Evolutionary conservation across 2,797 vertebrate species (phyloP).

Genomic region (Ceyx erithaca): DNA sequence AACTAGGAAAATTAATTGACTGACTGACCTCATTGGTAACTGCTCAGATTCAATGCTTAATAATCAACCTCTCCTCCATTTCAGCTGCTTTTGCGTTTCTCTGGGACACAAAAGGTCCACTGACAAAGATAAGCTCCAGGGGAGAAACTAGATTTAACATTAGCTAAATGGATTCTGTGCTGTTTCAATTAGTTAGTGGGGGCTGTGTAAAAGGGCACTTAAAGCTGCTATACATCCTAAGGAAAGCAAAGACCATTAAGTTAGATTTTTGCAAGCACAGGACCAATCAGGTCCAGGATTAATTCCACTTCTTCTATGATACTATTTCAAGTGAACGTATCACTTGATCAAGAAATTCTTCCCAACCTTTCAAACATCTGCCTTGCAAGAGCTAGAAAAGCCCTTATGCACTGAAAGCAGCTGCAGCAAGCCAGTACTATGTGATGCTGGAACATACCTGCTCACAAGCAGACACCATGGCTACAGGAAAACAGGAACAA

Average conservation of each 20-base stretch:
- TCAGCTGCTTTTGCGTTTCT: neutral
- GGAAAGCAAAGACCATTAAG: neutral
- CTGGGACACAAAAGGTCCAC: neutral
- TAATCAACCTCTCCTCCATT: neutral
- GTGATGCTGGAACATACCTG: neutral
- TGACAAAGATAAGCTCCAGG: neutral
- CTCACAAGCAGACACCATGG: neutral
- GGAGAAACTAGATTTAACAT: neutral
- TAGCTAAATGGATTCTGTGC: neutral
- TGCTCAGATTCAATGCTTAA: neutral
- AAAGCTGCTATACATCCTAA: neutral
- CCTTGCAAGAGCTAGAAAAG: neutral
- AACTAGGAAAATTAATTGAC: neutral
- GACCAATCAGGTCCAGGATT: neutral
- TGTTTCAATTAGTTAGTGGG: neutral
- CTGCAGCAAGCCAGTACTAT: neutral
- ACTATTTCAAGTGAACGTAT: neutral
- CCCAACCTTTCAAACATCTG: neutral
- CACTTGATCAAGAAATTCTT: neutral
- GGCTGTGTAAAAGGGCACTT: fast-evolving
- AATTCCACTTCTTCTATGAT: neutral
- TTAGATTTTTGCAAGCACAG: neutral
- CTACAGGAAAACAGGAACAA: neutral
- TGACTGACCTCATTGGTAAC: neutral
- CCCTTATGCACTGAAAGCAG: fast-evolving